phyloP scores from a whole-genome alignment of 2,888 invertebrate species.

The Noctua janthe region DNA sequence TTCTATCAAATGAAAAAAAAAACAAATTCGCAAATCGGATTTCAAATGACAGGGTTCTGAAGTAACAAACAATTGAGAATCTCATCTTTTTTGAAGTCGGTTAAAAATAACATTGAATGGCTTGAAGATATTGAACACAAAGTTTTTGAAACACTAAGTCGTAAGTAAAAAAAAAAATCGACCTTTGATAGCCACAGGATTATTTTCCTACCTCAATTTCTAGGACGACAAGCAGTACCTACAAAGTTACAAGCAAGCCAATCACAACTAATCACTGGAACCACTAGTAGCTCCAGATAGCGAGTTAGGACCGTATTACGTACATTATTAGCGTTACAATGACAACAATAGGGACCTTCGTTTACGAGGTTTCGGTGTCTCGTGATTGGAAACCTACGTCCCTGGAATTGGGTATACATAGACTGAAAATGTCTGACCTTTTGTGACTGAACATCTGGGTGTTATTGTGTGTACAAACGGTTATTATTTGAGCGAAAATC shows the following conservation, averaged over 20 bases:
- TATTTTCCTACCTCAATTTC: neutral
- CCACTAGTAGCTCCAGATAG: conserved; percentile 10
- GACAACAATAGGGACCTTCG: conserved; percentile 46
- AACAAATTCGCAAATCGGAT: neutral
- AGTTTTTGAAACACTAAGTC: neutral
- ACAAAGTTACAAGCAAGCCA: conserved; percentile 11
- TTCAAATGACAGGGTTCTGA: neutral
- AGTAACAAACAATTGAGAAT: neutral
- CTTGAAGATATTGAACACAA: neutral
- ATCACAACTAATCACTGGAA: conserved; percentile 27
- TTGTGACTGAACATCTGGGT: conserved; percentile 9
- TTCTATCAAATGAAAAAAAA: neutral
- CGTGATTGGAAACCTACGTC: conserved; percentile 41
- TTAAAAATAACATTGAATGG: neutral
- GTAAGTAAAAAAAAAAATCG: neutral
- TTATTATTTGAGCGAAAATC: neutral
- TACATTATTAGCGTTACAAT: conserved; percentile 21
- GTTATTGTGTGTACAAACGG: neutral
- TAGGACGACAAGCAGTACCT: neutral
- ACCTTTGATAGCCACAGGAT: neutral
- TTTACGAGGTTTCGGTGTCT: conserved; percentile 37
- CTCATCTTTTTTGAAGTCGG: neutral
- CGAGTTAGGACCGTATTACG: conserved; percentile 19
- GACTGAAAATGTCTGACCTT: neutral
- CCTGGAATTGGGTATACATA: neutral